Conservation (phyloP, 2,113 vertebrate genomes). For the Otocyon megalotis region DNA sequence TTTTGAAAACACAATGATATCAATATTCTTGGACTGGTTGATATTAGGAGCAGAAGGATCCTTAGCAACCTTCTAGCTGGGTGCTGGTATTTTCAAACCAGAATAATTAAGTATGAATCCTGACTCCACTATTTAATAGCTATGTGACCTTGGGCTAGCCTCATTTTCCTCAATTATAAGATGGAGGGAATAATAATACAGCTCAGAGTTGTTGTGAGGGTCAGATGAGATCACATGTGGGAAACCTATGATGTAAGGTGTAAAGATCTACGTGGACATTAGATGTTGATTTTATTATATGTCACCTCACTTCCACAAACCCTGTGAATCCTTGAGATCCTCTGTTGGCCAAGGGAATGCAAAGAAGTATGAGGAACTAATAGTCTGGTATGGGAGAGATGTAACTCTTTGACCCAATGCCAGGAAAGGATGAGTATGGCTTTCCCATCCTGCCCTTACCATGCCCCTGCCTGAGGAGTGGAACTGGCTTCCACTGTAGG, state of each 20-base stretch:
- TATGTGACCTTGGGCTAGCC: background rate
- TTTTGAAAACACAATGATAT: background rate
- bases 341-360: background rate
- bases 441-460: background rate
- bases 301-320: background rate
- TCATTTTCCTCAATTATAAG: slow-evolving; percentile 29
- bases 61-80: background rate
- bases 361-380: background rate
- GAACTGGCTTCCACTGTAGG: background rate
- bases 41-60: background rate
- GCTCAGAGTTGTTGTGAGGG: background rate
- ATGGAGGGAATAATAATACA: background rate
- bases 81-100: slow-evolving; percentile 42
- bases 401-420: too few relatives aligned
- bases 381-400: background rate
- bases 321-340: background rate
- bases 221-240: background rate
- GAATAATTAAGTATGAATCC: background rate
- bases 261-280: background rate
- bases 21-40: background rate
- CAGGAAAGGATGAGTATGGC: background rate
- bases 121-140: background rate
- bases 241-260: background rate
- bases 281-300: background rate
- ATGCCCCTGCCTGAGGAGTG: background rate